These are phyloP conservation scores for Spodoptera littoralis DNA, from an alignment of 2,888 invertebrate species.

Conservation along the genomic window DNA sequence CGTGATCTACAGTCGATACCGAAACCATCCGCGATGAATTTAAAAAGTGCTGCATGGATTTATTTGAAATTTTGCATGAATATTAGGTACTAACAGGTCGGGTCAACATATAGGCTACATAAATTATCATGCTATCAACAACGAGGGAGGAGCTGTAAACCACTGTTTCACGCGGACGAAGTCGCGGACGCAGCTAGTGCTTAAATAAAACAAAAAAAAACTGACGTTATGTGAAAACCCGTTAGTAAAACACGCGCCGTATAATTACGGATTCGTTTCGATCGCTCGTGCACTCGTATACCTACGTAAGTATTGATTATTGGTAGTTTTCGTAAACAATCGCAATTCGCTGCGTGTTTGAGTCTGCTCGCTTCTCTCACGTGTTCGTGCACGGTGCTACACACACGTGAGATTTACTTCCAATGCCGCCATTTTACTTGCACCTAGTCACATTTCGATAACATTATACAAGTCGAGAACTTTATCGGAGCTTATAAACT, in stretches of 20 bases:
- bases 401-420: conserved; percentile 26
- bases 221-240: background rate
- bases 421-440: background rate
- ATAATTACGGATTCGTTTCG: conserved; percentile 27
- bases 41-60: no score
- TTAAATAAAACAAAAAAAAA: no score
- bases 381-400: conserved; percentile 25
- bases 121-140: no score
- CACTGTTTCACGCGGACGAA: no score
- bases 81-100: no score
- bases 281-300: background rate
- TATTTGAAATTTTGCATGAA: no score
- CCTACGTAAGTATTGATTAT: conserved; percentile 5
- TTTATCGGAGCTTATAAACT: no score
- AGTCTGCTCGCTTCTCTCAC: conserved; percentile 21
- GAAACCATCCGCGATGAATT: no score
- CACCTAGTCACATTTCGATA: conserved; percentile 17
- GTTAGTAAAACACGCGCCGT: background rate
- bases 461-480: background rate
- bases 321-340: conserved; percentile 32
- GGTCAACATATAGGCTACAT: no score
- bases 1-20: no score
- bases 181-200: no score
- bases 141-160: no score
- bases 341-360: conserved; percentile 2